These are phyloP conservation scores for Plecturocebus donacophilus DNA, from an alignment of 2,113 vertebrate genomes.

Conservation along the genomic window DNA sequence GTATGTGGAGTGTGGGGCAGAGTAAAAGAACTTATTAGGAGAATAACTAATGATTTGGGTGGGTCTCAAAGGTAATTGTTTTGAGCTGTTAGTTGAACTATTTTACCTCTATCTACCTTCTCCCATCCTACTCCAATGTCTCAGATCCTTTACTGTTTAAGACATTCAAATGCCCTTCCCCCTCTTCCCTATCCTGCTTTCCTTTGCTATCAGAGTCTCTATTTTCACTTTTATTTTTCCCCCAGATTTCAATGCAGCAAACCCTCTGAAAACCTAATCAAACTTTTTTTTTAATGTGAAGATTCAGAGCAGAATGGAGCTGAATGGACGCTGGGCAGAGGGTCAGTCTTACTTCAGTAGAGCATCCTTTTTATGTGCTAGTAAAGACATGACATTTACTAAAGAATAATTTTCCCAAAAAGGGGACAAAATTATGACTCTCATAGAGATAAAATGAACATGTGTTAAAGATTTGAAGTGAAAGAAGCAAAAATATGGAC, in stretches of 20 bases:
- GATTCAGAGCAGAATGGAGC: background rate
- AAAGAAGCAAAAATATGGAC: background rate
- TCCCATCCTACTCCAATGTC: background rate
- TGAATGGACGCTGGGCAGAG: background rate
- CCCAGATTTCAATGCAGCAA: background rate
- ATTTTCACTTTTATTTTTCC: background rate
- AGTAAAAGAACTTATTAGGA: background rate
- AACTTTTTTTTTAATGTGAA: background rate
- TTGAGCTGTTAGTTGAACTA: background rate
- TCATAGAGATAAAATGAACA: slow-evolving; percentile 19
- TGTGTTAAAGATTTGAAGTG: slow-evolving; percentile 17
- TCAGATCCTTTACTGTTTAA: background rate
- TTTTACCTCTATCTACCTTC: background rate
- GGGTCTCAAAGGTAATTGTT: background rate
- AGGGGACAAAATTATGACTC: background rate
- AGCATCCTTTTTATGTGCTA: background rate
- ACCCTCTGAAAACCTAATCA: background rate
- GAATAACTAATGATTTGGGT: background rate
- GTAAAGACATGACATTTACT: background rate
- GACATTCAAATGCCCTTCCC: background rate
- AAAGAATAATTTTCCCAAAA: background rate
- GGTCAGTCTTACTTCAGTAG: background rate
- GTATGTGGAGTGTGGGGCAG: background rate
- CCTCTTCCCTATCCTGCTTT: background rate
- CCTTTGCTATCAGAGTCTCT: slow-evolving; percentile 8